Evolutionary conservation across 92 coral and sea anemone species (phyloP), one percentile per base, ranked within the genome.

Genomic region (Zoanthus sociatus): DNA sequence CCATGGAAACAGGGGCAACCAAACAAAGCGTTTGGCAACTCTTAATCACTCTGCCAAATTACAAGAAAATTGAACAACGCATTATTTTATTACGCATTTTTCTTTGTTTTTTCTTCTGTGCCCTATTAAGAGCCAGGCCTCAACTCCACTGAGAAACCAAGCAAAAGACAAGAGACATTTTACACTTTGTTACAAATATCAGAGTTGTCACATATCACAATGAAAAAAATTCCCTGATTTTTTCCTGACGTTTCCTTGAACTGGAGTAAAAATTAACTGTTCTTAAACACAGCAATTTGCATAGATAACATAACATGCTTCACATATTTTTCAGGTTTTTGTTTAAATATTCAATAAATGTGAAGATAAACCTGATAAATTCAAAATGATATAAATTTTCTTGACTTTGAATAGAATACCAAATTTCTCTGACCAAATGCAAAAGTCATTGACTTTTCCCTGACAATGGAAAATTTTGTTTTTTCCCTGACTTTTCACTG

Each of bases 401-500:
- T 20, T n/a, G 6, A 60, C 67, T 6, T 60, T 60, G 67, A 60
- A 60, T 20, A 20, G 67, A 60, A 60, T 60, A 60, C 20, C 14
- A 60, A 60, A 60, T 60, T 60, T 60, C 67, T 60, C 67, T 60
- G 67, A 60, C 67, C 67, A 60, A 60, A 60, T 60, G 67, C 20
- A 60, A 60, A 60, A 14, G 14, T 60, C 67, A 14, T n/a, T n/a
- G n/a, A n/a, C n/a, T n/a, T n/a, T n/a, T n/a, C n/a, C n/a, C n/a
- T n/a, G n/a, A n/a, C n/a, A n/a, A n/a, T n/a, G n/a, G n/a, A n/a
- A n/a, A n/a, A n/a, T n/a, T n/a, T n/a, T n/a, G n/a, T n/a, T n/a
- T n/a, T n/a, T n/a, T n/a, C n/a, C n/a, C 67, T 60, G 67, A 60
- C 67, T 60, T 60, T 60, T 60, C 67, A 60, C 67, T 60, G 67